Conservation (phyloP, 2,113 vertebrate genomes). For the Hymenochirus boettgeri region DNA sequence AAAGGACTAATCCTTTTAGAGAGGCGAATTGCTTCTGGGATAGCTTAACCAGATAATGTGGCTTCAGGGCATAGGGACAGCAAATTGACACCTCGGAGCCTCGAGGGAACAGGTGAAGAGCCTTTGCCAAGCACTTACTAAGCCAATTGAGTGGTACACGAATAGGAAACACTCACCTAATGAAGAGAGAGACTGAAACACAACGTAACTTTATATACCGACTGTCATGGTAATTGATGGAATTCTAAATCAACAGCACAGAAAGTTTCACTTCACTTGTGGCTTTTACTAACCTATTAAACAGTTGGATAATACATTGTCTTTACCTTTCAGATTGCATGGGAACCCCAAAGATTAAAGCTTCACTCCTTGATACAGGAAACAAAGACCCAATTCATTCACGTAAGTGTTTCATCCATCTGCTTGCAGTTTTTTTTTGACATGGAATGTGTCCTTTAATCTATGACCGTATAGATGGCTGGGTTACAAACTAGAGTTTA, state of each 20-base stretch:
- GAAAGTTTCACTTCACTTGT: conserved; percentile 3
- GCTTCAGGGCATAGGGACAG: conserved; percentile 42
- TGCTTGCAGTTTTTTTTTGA: background rate
- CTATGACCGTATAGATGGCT: too few species aligned
- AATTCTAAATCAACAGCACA: conserved; percentile 5
- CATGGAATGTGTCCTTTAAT: too few species aligned
- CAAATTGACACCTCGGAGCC: conserved; percentile 45
- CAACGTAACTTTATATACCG: conserved; percentile 30
- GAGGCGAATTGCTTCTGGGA: conserved; percentile 34
- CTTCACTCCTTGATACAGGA: background rate
- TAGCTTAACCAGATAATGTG: conserved; percentile 35
- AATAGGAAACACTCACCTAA: conserved; percentile 32
- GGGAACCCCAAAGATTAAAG: background rate
- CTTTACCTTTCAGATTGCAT: background rate
- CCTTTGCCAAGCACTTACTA: conserved; percentile 36
- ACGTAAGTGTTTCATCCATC: background rate
- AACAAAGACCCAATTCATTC: background rate
- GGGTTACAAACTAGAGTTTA: too few species aligned
- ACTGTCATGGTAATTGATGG: conserved; percentile 9
- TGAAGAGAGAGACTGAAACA: background rate
- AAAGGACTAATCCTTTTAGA: conserved; percentile 40
- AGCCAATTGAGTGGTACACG: conserved; percentile 33
- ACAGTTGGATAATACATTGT: background rate
- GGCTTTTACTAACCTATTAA: background rate
- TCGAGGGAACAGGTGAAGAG: conserved; percentile 44